Evolutionary conservation across 2,113 vertebrate species (phyloP).

Genomic region (Limnothrissa miodon): DNA sequence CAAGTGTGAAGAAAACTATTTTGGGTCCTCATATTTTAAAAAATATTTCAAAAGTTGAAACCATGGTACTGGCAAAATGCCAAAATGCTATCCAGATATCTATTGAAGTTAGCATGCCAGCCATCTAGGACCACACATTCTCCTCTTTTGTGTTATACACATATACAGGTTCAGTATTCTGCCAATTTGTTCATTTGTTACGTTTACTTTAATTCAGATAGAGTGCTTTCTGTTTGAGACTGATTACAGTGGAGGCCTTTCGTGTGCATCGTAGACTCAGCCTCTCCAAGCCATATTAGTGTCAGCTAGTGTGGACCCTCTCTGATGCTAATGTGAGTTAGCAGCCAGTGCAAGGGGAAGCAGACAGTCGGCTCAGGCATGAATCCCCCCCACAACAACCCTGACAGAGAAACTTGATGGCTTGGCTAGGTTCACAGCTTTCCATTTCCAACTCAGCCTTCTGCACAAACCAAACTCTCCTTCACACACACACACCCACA

Average conservation of each 20-base stretch:
- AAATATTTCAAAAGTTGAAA: too few species aligned
- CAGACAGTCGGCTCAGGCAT: constrained; percentile 44
- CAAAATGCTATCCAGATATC: too few species aligned
- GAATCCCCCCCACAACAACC: constrained; percentile 17
- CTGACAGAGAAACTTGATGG: constrained; percentile 23
- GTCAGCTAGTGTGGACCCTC: constrained; percentile 58
- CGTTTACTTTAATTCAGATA: too few species aligned
- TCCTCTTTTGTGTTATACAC: too few species aligned
- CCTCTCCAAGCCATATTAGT: constrained; percentile 47
- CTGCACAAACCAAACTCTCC: background rate
- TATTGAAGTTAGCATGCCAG: too few species aligned
- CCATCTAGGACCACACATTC: too few species aligned
- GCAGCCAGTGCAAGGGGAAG: constrained; percentile 50
- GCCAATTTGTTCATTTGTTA: too few species aligned
- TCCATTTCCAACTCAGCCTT: constrained; percentile 48
- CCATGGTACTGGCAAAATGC: too few species aligned
- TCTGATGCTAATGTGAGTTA: constrained; percentile 60
- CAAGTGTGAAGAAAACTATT: too few species aligned
- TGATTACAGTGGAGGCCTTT: constrained; percentile 29
- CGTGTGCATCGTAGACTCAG: constrained; percentile 22
- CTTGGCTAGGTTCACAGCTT: constrained; percentile 14
- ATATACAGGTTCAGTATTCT: too few species aligned
- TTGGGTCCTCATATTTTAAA: too few species aligned
- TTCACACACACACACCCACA: background rate
- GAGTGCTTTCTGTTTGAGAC: constrained; percentile 13